A percentile compares a stretch with the other conserved stretches of the same genome.
These are phyloP conservation scores for Tetragonisca angustula DNA, from an alignment of 2,888 invertebrate genomes.

Conservation along the genomic window DNA sequence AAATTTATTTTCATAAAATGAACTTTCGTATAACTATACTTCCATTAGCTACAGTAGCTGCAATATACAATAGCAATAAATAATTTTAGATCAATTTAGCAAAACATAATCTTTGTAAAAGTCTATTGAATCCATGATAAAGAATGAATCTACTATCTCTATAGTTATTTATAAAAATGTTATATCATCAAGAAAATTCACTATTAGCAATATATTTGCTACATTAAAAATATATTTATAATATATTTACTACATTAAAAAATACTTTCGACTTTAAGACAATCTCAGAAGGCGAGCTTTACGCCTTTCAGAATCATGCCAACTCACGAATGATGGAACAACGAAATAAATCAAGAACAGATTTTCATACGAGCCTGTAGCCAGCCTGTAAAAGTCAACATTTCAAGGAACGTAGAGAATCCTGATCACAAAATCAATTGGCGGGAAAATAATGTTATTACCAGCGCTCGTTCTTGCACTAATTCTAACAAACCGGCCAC, in stretches of 20 bases:
- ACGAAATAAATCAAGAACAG: not conserved
- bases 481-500: not conserved
- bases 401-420: not conserved
- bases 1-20: not conserved
- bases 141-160: not conserved
- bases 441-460: conserved; percentile 1
- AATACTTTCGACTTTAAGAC: not conserved
- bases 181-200: not conserved
- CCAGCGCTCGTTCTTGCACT: not conserved
- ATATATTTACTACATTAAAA: not conserved
- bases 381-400: not conserved
- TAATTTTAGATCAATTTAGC: not conserved
- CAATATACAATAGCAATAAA: not conserved
- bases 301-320: not conserved
- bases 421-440: not conserved
- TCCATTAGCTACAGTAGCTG: not conserved
- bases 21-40: not conserved
- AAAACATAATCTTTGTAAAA: not conserved
- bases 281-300: not conserved
- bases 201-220: not conserved
- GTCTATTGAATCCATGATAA: not conserved
- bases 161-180: not conserved
- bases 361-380: not conserved
- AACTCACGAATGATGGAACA: not conserved
- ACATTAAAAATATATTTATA: too few relatives aligned